Evolutionary conservation across 2,113 vertebrate genomes (phyloP).

Genomic region (Taxidea taxus): DNA sequence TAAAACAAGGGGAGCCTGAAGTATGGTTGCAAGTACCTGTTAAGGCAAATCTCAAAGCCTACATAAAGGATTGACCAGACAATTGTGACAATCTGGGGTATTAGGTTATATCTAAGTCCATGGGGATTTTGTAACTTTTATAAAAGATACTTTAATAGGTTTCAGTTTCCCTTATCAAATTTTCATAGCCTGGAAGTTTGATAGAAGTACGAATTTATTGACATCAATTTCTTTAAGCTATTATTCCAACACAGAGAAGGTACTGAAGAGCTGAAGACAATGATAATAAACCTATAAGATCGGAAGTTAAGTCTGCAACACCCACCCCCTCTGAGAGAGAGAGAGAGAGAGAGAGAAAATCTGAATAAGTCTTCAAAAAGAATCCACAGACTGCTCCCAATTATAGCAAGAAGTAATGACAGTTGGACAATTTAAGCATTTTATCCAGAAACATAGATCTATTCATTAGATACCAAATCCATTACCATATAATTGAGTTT

Average conservation of each 20-base stretch:
- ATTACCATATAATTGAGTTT: constrained; percentile 76
- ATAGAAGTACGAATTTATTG: constrained; percentile 72
- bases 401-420: constrained; percentile 69
- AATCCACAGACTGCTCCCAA: constrained; percentile 60
- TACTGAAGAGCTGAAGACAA: constrained; percentile 57
- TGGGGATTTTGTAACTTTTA: not conserved
- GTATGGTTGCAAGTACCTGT: not conserved
- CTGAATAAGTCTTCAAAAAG: constrained; percentile 47
- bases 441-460: constrained; percentile 76
- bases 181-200: constrained; percentile 68
- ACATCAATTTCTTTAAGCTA: constrained; percentile 73
- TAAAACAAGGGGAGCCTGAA: not conserved
- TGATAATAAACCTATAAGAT: constrained; percentile 73
- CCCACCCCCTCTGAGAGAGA: not conserved
- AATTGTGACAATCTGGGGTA: not conserved
- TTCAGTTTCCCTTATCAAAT: constrained; percentile 53
- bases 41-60: constrained; percentile 11
- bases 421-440: constrained; percentile 70
- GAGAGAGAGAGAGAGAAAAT: not conserved
- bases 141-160: constrained; percentile 29
- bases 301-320: constrained; percentile 64
- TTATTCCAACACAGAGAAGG: constrained; percentile 73
- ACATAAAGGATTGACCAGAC: not conserved
- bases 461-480: constrained; percentile 77
- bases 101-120: not conserved